Conservation (phyloP, 2,888 invertebrate species). For the Clitarchus hookeri region DNA sequence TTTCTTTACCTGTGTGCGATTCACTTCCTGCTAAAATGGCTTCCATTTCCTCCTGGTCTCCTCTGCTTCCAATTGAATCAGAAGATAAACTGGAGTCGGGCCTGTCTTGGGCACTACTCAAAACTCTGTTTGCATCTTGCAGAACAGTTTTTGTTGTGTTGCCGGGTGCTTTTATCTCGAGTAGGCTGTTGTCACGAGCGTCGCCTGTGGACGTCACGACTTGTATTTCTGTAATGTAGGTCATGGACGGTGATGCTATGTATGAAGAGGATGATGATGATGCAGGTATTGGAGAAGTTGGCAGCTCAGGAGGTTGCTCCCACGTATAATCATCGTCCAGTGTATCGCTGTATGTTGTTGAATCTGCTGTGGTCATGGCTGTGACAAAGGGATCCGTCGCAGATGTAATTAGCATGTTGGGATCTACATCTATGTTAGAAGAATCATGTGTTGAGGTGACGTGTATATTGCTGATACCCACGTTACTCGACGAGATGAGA, state of each 20-base stretch:
- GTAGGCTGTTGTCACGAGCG: slow-evolving; percentile 20
- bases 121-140: background rate
- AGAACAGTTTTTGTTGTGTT: slow-evolving; percentile 3
- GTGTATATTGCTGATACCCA: slow-evolving; percentile 32
- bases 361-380: slow-evolving; percentile 36
- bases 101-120: slow-evolving; percentile 21
- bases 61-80: slow-evolving; percentile 32
- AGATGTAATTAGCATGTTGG: slow-evolving; percentile 27
- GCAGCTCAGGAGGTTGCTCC: slow-evolving; percentile 51
- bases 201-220: slow-evolving; percentile 56
- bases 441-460: slow-evolving; percentile 33
- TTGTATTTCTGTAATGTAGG: slow-evolving; percentile 76
- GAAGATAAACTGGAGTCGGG: slow-evolving; percentile 26
- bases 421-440: slow-evolving; percentile 24
- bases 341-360: slow-evolving; percentile 35
- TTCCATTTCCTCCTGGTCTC: slow-evolving; percentile 28
- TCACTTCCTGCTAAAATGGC: background rate
- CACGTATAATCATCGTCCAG: slow-evolving; percentile 34
- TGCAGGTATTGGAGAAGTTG: slow-evolving; percentile 53
- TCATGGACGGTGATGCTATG: slow-evolving; percentile 54
- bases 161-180: slow-evolving; percentile 11
- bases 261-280: slow-evolving; percentile 42
- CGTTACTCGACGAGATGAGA: slow-evolving; percentile 36
- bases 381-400: slow-evolving; percentile 38
- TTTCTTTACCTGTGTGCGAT: background rate